phyloP scores from a whole-genome alignment of 2,797 vertebrate species.

The Coendou prehensilis region DNA sequence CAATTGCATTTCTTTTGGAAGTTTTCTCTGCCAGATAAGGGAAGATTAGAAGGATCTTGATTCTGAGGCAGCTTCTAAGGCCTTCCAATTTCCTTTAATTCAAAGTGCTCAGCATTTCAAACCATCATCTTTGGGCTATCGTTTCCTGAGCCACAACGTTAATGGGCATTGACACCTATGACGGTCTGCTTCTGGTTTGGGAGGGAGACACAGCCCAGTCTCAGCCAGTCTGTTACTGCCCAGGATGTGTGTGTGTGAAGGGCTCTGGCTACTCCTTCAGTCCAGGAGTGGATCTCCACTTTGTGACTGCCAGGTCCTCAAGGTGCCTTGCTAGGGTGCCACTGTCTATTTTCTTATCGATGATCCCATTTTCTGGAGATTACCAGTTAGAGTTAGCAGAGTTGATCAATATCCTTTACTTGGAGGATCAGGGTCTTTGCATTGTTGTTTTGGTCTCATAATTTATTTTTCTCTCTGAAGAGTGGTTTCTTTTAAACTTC shows the following conservation, averaged over 20 bases:
- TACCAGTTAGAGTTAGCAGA: not conserved
- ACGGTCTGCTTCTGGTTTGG: not conserved
- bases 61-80: not conserved
- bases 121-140: not conserved
- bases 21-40: not conserved
- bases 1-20: not conserved
- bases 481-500: constrained; percentile 41
- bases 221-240: not conserved
- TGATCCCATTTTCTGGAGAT: constrained; percentile 49
- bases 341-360: not conserved
- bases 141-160: not conserved
- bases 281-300: not conserved
- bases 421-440: not conserved
- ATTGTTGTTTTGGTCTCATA: constrained; percentile 33
- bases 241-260: not conserved
- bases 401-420: not conserved
- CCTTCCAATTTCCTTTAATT: not conserved
- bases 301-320: not conserved
- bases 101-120: not conserved
- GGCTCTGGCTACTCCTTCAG: not conserved
- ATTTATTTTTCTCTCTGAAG: constrained; percentile 46
- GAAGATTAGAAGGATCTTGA: not conserved
- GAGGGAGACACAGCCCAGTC: not conserved
- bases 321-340: not conserved
- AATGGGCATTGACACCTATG: not conserved